A percentile compares a stretch with the other conserved stretches of the same genome.
phyloP scores from a whole-genome alignment of 1,140 invertebrate species.

The Galendromus occidentalis region DNA sequence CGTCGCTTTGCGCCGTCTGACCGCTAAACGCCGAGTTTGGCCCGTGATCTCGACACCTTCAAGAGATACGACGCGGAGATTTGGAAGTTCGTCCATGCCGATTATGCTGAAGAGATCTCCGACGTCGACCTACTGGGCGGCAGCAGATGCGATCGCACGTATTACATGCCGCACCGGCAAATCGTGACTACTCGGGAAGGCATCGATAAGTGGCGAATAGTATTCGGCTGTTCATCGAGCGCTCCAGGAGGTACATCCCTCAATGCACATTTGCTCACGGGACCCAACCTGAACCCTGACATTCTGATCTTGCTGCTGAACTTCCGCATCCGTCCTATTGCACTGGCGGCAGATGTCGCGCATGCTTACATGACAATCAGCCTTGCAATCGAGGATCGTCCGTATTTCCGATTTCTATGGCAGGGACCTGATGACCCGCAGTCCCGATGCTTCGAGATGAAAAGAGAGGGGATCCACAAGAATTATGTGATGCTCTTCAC shows the following conservation, averaged over 20 bases:
- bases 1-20: background rate
- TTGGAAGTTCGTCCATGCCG: background rate
- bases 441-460: background rate
- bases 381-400: background rate
- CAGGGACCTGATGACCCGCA: background rate
- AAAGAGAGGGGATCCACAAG: too few relatives aligned
- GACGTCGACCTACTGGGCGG: background rate
- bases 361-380: background rate
- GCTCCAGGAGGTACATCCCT: background rate
- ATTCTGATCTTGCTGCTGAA: background rate
- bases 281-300: background rate
- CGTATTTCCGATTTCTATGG: background rate
- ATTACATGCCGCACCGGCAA: background rate
- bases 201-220: background rate
- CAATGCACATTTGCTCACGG: conserved; percentile 5
- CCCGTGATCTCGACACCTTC: background rate
- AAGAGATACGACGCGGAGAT: background rate
- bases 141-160: background rate
- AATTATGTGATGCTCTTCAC: too few relatives aligned
- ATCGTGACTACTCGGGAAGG: background rate
- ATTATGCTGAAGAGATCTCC: background rate
- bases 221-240: background rate
- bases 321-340: background rate
- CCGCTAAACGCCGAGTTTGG: background rate
- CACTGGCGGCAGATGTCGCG: background rate